These are phyloP conservation scores for Enteromius argenteus DNA, from an alignment of 2,797 vertebrate species.

Conservation along the genomic window DNA sequence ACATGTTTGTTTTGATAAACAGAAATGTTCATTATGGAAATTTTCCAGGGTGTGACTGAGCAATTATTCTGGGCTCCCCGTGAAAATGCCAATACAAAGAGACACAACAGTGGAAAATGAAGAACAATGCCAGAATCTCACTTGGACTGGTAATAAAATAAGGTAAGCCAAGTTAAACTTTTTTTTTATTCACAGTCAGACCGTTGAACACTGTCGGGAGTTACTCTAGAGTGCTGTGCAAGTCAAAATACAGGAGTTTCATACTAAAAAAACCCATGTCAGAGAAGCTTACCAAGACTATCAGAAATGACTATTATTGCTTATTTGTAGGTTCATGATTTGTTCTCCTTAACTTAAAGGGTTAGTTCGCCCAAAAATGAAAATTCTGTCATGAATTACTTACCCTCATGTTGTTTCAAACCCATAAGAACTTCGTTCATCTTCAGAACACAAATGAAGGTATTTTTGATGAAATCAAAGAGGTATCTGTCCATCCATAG, in stretches of 20 bases:
- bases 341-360: neutral
- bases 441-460: no score
- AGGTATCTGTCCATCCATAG: no score
- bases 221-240: neutral
- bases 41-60: constrained; percentile 20
- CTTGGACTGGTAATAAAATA: constrained; percentile 30
- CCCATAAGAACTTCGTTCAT: no score
- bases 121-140: constrained; percentile 29
- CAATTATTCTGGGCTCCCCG: neutral
- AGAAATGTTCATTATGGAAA: constrained; percentile 25
- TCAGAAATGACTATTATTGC: neutral
- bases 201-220: constrained; percentile 39
- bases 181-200: constrained; percentile 32
- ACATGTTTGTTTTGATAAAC: neutral
- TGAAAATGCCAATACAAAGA: neutral
- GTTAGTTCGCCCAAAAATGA: no score
- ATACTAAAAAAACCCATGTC: neutral
- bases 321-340: neutral
- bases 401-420: no score
- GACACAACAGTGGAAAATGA: constrained; percentile 35
- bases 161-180: constrained; percentile 43
- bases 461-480: no score
- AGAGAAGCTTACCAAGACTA: no score
- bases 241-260: neutral
- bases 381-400: no score